Evolutionary conservation across 2,113 vertebrate species (phyloP), one percentile per base, ranked within the genome.

Genomic region (Nestor notabilis): DNA sequence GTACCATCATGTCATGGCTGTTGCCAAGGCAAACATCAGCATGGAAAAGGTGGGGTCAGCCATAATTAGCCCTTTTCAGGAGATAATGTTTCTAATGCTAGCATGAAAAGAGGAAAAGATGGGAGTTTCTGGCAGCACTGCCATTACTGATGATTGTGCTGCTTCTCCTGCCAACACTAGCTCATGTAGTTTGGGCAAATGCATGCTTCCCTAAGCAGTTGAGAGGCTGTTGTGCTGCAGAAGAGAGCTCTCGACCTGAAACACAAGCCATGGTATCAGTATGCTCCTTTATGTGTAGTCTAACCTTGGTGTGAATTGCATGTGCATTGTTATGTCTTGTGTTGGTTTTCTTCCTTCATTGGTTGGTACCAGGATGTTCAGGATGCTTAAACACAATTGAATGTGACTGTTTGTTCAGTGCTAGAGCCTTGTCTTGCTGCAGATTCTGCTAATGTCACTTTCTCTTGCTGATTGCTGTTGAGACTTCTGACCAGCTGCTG

Each of bases 401-500:
- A 56, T n/a, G 68, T 74, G n/a, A 15, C 37, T 25, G 20, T 0
- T 14, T 72, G 63, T 65, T 88, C 81, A 56, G 56, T 60, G 44
- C 52, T 69, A 31, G 61, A 84, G 69, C 77, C 60, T 87, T 52
- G 50, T 89, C 89, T 87, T 37, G 3, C 78, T 94, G 70, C 88
- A 70, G 66, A 65, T 63, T 93, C 78, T 84, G 43, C 83, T 71
- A 69, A 13, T 87, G 83, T 95, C 94, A 94, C 95, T 97, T 97
- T 95, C 96, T 79, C 95, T 68, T 63, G 56, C 83, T 91, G 86
- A 65, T 60, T 89, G 72, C 72, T 95, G 95, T 81, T 97, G 92
- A 91, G 93, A 69, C 63, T 77, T 96, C 75, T 96, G 93, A 94
- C 93, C 78, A 96, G 56, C 93, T 95, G 91, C 93, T 96, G 96